Base-by-base conservation (phyloP, 2,113 vertebrate genomes). In the Hyla sarda region DNA sequence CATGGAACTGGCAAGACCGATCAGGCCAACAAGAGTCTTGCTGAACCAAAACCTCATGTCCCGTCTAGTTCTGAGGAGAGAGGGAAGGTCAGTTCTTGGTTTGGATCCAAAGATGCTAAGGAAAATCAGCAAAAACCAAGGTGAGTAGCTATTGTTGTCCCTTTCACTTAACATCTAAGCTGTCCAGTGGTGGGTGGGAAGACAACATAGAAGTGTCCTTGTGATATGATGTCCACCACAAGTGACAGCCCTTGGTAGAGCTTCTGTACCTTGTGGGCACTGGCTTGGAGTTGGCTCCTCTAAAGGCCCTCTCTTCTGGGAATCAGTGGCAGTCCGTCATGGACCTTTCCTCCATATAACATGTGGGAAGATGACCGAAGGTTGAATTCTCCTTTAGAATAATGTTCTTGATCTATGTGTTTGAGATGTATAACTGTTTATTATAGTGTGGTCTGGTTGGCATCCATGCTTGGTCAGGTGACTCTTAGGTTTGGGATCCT, bases 61-160 rank as follows among this genome's bases (percentile, higher is more conserved):
- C 0, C 82, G 0, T 82, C 92, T 0, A 79, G 25, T 0, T 87
- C 90, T 2, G 95, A 96, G 0, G 96, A 96, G 60, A 96, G 92
- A 89, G 91, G 89, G 79, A 96, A 89, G 91, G 88, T 5, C 72
- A 7, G 93, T 41, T 88, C 95, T 83, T 97, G 97, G 97, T 98
- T 98, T 23, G 93, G 95, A 60, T 94, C 94, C 6, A 97, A 95
- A 94, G 98, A 99, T 28, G 41, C 91, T 30, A 94, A 94, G 89
- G 96, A 94, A 87, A 87, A 89, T 19, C 87, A 89, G 50, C 93
- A 91, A 82, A 98, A 96, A 92, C 96, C 96, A 91, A 99, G 98
- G 98, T 99, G 93, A 89, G 96, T 96, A 47, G 34, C 19, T 71
- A 1, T 34, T 30, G 17, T 69, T 69, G 5, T 21, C 41, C 41